Evolutionary conservation across 2,113 vertebrate genomes (phyloP).

Genomic region (Cyanoramphus novaezelandiae): DNA sequence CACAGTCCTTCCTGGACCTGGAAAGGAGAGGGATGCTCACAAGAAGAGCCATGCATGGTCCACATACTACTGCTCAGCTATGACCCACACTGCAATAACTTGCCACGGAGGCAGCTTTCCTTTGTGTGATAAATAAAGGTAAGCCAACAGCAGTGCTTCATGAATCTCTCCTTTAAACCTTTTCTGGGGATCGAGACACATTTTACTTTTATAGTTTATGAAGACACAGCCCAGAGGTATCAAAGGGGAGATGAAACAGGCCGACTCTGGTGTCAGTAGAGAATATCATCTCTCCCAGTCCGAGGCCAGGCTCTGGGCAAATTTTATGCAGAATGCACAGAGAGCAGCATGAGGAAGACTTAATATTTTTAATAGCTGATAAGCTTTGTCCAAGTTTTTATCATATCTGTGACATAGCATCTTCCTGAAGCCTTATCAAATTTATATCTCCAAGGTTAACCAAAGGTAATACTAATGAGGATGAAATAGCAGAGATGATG

Average conservation of each 20-base stretch:
- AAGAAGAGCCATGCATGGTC: neutral
- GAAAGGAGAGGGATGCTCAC: neutral
- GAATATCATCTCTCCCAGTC: neutral
- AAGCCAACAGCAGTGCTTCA: neutral
- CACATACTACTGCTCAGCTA: neutral
- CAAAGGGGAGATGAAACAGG: neutral
- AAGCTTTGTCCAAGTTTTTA: slow-evolving; percentile 10
- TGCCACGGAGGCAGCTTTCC: neutral
- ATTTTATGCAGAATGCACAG: neutral
- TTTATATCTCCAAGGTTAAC: slow-evolving; percentile 12
- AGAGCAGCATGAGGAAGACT: neutral
- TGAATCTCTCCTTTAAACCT: slow-evolving; percentile 3
- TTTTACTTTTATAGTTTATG: slow-evolving; percentile 25
- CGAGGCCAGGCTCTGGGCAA: neutral
- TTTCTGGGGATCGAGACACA: neutral
- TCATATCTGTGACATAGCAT: neutral
- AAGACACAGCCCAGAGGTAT: neutral
- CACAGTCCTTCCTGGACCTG: neutral
- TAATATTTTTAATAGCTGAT: neutral
- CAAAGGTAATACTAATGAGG: neutral
- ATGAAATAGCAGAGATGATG: neutral
- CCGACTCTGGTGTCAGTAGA: neutral
- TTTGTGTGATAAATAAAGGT: neutral
- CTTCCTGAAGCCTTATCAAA: neutral
- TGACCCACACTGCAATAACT: rapidly evolving